phyloP scores from a whole-genome alignment of 2,888 invertebrate species.

The Chirona hameri region DNA sequence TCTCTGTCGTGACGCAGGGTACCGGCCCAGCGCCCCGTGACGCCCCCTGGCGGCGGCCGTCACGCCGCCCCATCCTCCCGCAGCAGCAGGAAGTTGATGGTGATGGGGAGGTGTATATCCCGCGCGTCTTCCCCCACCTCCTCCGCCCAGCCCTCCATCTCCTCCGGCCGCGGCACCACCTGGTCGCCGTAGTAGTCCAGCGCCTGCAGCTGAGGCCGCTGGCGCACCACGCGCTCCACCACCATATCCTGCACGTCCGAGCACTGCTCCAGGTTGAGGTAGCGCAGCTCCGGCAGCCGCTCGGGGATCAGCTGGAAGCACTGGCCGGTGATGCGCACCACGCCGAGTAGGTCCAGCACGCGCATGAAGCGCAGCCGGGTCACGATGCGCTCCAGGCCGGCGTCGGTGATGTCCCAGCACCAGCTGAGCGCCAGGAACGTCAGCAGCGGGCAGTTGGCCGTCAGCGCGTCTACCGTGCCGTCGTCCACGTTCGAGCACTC shows the following conservation, averaged over 20 bases:
- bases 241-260: slow-evolving; percentile 32
- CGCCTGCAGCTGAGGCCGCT: slow-evolving; percentile 33
- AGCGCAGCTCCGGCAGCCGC: slow-evolving; percentile 35
- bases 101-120: not conserved
- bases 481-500: slow-evolving; percentile 38
- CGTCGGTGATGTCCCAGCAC: slow-evolving; percentile 40
- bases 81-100: not conserved
- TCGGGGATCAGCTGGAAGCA: slow-evolving; percentile 35
- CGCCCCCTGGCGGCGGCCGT: not conserved
- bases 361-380: slow-evolving; percentile 34
- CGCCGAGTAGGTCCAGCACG: slow-evolving; percentile 37
- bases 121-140: not conserved
- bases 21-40: no score
- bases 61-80: not conserved
- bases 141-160: not conserved
- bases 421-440: slow-evolving; percentile 37
- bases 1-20: no score
- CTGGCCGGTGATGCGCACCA: slow-evolving; percentile 37
- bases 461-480: slow-evolving; percentile 34
- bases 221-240: slow-evolving; percentile 32
- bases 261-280: slow-evolving; percentile 39
- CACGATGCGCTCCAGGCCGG: slow-evolving; percentile 36
- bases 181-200: slow-evolving; percentile 37
- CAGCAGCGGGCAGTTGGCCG: slow-evolving; percentile 35
- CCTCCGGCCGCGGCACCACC: slow-evolving; percentile 29